Conservation (phyloP, 1,140 invertebrate species). For the Steinernema khuongi region DNA sequence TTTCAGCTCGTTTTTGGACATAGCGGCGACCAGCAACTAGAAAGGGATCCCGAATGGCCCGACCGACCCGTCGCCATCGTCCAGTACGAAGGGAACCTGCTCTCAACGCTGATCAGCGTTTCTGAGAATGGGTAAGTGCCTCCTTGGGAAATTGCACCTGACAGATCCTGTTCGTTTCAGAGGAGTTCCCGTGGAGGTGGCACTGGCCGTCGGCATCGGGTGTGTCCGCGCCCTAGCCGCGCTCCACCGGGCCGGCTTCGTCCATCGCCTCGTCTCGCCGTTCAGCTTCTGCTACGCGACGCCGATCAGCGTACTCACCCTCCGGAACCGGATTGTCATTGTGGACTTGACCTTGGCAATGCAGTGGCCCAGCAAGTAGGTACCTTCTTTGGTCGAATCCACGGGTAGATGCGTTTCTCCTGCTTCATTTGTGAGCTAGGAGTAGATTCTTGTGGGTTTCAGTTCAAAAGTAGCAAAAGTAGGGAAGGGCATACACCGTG, state of each 20-base stretch:
- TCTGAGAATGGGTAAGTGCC: background rate
- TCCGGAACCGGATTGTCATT: slow-evolving; percentile 13
- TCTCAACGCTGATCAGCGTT: background rate
- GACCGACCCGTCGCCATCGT: background rate
- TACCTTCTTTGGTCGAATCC: no score
- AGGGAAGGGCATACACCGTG: no score
- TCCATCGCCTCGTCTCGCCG: slow-evolving; percentile 26
- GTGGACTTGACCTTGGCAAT: background rate
- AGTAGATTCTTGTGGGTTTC: no score
- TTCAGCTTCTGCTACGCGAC: slow-evolving; percentile 23
- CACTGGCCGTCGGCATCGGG: slow-evolving; percentile 23
- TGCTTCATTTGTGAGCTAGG: no score
- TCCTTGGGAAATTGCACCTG: background rate
- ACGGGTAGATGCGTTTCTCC: background rate
- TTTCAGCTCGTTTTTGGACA: background rate
- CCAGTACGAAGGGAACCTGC: slow-evolving; percentile 2
- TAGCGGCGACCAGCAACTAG: background rate
- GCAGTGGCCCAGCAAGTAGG: background rate
- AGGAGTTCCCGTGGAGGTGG: background rate
- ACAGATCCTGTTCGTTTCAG: slow-evolving; percentile 16
- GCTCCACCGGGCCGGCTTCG: slow-evolving; percentile 19
- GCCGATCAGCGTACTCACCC: slow-evolving; percentile 21
- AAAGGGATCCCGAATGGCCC: background rate
- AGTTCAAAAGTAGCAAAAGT: no score
- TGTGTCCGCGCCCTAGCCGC: slow-evolving; percentile 10